Evolutionary conservation across 2,113 vertebrate genomes (phyloP).

Genomic region (Chaetorhynchus papuensis): DNA sequence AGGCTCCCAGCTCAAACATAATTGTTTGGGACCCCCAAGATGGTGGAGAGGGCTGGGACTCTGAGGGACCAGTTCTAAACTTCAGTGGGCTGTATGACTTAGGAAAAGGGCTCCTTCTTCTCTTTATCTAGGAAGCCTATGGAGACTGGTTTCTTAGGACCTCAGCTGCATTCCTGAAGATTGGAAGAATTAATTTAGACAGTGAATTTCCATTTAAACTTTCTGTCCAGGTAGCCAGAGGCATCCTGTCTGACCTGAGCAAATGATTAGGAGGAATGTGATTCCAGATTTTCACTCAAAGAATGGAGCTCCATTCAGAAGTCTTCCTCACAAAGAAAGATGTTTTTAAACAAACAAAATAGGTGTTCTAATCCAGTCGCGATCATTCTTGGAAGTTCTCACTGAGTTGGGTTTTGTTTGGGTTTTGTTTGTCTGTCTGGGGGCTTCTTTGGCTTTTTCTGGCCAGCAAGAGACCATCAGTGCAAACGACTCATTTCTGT

Average conservation of each 20-base stretch:
- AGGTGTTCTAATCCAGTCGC: not conserved
- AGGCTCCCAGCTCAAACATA: not conserved
- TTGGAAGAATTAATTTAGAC: not conserved
- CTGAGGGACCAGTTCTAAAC: not conserved
- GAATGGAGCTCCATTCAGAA: not conserved
- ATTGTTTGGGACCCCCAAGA: not conserved
- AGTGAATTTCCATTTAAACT: not conserved
- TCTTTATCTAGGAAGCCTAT: not conserved
- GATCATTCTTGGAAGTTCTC: not conserved
- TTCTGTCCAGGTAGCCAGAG: not conserved
- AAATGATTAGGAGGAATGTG: not conserved
- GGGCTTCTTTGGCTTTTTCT: not conserved
- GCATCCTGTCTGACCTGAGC: not conserved
- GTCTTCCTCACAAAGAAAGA: not conserved
- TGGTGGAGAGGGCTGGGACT: not conserved
- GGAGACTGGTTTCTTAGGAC: not conserved
- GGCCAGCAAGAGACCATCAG: not conserved
- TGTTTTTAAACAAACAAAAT: not conserved
- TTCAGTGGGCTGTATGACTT: not conserved
- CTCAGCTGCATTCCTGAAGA: not conserved
- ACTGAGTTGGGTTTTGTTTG: not conserved
- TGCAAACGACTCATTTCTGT: constrained; percentile 19
- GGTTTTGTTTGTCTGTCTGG: not conserved
- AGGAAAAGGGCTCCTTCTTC: not conserved
- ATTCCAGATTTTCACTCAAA: not conserved